These are phyloP conservation scores for Paradoxurus hermaphroditus DNA, from an alignment of 2,113 vertebrate genomes.

Conservation along the genomic window DNA sequence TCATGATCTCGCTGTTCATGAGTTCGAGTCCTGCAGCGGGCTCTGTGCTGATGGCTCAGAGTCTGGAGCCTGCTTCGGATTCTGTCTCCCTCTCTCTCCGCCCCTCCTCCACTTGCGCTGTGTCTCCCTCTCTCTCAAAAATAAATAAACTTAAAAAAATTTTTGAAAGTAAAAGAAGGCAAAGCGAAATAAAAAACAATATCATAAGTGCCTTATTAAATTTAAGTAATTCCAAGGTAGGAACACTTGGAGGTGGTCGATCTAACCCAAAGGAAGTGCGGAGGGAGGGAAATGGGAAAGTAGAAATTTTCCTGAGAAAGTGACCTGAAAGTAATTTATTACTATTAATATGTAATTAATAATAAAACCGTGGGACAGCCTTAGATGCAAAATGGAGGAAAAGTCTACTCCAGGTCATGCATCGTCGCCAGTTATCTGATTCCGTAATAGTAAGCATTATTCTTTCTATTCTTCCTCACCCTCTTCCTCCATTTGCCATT, in stretches of 20 bases:
- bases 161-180: neutral
- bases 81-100: too few species aligned
- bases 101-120: too few species aligned
- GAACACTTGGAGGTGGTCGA: neutral
- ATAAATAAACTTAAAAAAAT: too few species aligned
- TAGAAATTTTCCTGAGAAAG: neutral
- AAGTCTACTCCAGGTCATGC: neutral
- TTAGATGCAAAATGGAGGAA: neutral
- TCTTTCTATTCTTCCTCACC: neutral
- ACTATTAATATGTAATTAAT: neutral
- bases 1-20: too few species aligned
- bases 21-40: too few species aligned
- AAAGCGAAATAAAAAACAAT: neutral
- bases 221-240: neutral
- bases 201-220: neutral
- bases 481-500: neutral
- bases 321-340: neutral
- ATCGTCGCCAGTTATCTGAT: neutral
- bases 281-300: neutral
- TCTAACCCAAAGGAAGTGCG: neutral
- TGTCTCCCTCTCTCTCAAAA: too few species aligned
- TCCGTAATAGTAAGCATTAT: neutral
- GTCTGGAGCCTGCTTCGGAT: too few species aligned
- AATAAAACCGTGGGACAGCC: neutral
- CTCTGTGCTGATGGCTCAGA: too few species aligned